A percentile compares a stretch with the other conserved stretches of the same genome.
phyloP scores from a whole-genome alignment of 2,797 vertebrate genomes.

The Sebastes nivosus region DNA sequence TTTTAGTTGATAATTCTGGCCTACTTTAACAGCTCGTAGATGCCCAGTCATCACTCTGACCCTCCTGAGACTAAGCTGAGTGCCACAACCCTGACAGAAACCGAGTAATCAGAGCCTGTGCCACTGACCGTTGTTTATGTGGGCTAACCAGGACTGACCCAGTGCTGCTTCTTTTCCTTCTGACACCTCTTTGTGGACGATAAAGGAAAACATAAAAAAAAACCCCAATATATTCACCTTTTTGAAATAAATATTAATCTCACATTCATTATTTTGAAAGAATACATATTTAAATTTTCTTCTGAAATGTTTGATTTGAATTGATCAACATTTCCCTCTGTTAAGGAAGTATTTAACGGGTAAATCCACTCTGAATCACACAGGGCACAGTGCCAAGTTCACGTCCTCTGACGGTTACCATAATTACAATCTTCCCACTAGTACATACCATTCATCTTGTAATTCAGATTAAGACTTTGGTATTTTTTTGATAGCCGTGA shows the following conservation, averaged over 20 bases:
- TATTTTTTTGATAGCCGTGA: neutral
- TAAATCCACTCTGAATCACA: neutral
- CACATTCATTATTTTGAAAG: neutral
- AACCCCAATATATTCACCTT: neutral
- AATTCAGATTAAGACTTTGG: neutral
- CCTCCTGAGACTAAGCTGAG: conserved; percentile 53
- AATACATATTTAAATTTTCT: neutral
- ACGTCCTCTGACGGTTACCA: neutral
- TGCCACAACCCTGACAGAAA: conserved; percentile 58
- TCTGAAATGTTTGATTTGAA: neutral
- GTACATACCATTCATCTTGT: conserved; percentile 15
- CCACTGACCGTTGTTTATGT: conserved; percentile 40
- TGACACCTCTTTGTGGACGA: neutral
- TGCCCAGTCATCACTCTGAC: conserved; percentile 46
- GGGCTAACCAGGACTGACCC: conserved; percentile 40
- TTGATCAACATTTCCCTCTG: neutral
- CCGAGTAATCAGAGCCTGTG: conserved; percentile 54
- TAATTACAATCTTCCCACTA: conserved; percentile 20
- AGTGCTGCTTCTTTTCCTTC: conserved; percentile 1
- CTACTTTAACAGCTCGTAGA: conserved; percentile 63
- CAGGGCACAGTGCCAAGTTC: neutral
- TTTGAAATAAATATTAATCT: neutral
- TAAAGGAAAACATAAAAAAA: neutral
- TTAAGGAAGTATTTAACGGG: neutral
- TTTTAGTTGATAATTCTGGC: conserved; percentile 46